Evolutionary conservation across 1,140 invertebrate genomes (phyloP).

Genomic region (Leptopilina clavipes): DNA sequence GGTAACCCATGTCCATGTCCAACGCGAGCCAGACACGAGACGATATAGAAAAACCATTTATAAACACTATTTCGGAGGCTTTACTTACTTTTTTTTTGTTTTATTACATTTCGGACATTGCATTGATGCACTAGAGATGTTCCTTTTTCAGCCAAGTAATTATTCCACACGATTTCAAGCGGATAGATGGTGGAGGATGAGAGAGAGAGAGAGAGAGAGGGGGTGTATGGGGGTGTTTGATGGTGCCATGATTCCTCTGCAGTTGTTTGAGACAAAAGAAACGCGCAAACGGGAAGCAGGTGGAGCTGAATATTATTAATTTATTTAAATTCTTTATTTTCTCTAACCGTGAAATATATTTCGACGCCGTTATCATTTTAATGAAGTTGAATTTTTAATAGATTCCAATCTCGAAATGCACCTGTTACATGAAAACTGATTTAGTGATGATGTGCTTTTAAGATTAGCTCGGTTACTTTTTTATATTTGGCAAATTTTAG

Average conservation of each 20-base stretch:
- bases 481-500: no score
- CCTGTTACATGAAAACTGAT: neutral
- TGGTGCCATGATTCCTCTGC: slow-evolving; percentile 19
- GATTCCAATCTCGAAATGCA: neutral
- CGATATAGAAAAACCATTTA: slow-evolving; percentile 76
- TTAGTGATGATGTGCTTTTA: neutral
- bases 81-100: slow-evolving; percentile 52
- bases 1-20: slow-evolving; percentile 73
- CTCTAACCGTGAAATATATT: neutral
- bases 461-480: no score
- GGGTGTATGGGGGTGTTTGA: slow-evolving; percentile 28
- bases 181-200: neutral
- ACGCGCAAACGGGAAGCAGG: neutral
- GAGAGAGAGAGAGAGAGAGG: no score
- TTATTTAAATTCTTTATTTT: slow-evolving; percentile 30
- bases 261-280: slow-evolving; percentile 22
- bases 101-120: slow-evolving; percentile 52
- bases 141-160: slow-evolving; percentile 38
- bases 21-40: slow-evolving; percentile 68
- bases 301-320: slow-evolving; percentile 14
- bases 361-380: neutral
- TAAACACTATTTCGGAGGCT: slow-evolving; percentile 70
- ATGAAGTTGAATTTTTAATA: slow-evolving; percentile 20
- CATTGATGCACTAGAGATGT: slow-evolving; percentile 31
- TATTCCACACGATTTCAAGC: slow-evolving; percentile 33